Percentiles rank a stretch among this genome's conserved stretches.
phyloP scores from a whole-genome alignment of 2,888 invertebrate species.

The Dryomyza anilis region DNA sequence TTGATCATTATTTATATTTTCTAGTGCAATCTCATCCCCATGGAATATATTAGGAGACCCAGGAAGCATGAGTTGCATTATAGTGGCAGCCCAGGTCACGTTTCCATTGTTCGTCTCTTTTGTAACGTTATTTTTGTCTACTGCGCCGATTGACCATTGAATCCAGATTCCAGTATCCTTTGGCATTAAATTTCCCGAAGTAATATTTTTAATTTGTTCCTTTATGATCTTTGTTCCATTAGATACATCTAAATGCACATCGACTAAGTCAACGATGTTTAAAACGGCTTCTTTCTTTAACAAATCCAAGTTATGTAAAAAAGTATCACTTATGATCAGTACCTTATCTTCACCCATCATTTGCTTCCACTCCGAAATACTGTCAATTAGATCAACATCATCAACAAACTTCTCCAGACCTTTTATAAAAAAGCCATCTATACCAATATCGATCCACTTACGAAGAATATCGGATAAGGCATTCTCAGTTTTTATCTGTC shows the following conservation, averaged over 20 bases:
- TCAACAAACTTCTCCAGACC: constrained; percentile 72
- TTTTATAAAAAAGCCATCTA: constrained; percentile 90
- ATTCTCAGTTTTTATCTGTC: constrained; percentile 41
- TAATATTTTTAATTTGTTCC: constrained; percentile 65
- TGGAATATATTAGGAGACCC: constrained; percentile 88
- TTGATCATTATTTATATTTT: constrained; percentile 65
- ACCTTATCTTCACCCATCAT: constrained; percentile 69
- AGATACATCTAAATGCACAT: constrained; percentile 69
- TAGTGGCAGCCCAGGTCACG: constrained; percentile 70
- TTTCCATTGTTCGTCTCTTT: constrained; percentile 65
- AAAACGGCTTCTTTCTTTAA: constrained; percentile 67
- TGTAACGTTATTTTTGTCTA: constrained; percentile 66
- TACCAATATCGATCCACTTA: constrained; percentile 75
- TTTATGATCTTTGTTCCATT: constrained; percentile 67
- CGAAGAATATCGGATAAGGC: constrained; percentile 67
- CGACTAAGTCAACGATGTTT: constrained; percentile 73
- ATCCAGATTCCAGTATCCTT: constrained; percentile 73
- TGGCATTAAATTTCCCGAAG: constrained; percentile 67
- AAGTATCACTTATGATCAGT: constrained; percentile 70
- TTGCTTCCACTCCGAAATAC: constrained; percentile 72
- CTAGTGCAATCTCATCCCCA: constrained; percentile 85
- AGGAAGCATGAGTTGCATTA: constrained; percentile 82
- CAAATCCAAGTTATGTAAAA: constrained; percentile 63
- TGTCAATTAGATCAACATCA: constrained; percentile 65
- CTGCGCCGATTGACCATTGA: constrained; percentile 77